Percentiles rank a stretch among this genome's conserved stretches.
These are phyloP conservation scores for Porites australiensis DNA, from an alignment of 64 coral and sea anemone species.

Conservation along the genomic window DNA sequence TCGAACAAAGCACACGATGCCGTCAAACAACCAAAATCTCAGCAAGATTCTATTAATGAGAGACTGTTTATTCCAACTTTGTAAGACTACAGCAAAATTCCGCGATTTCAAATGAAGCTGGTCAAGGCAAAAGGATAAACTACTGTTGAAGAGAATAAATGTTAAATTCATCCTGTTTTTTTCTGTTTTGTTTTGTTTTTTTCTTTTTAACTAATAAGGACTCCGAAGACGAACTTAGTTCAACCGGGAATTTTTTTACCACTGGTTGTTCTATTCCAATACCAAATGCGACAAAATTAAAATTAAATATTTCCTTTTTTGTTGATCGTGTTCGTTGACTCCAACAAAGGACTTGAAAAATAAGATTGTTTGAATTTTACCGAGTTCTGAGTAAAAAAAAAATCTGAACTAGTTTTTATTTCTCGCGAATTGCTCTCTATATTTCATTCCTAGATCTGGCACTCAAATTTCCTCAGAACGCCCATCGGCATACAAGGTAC, in stretches of 20 bases:
- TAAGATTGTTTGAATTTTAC: background rate
- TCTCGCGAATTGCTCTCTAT: background rate
- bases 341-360: background rate
- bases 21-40: slow-evolving; percentile 49
- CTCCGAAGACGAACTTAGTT: background rate
- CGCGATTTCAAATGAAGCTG: background rate
- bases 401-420: background rate
- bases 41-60: slow-evolving; percentile 60
- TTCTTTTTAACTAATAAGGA: slow-evolving; percentile 9
- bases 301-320: slow-evolving; percentile 43
- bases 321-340: slow-evolving; percentile 5
- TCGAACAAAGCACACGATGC: slow-evolving; percentile 43
- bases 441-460: slow-evolving; percentile 40
- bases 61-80: slow-evolving; percentile 34
- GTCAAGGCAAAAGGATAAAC: background rate
- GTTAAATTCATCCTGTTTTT: background rate
- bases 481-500: slow-evolving; percentile 77
- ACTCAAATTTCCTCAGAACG: slow-evolving; percentile 76
- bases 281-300: slow-evolving; percentile 28
- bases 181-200: background rate
- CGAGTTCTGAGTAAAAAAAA: background rate
- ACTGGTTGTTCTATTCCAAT: slow-evolving; percentile 19
- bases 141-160: background rate
- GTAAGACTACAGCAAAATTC: slow-evolving; percentile 34
- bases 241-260: background rate